Conservation (phyloP, 2,888 invertebrate species). For the Andrena fulva region DNA sequence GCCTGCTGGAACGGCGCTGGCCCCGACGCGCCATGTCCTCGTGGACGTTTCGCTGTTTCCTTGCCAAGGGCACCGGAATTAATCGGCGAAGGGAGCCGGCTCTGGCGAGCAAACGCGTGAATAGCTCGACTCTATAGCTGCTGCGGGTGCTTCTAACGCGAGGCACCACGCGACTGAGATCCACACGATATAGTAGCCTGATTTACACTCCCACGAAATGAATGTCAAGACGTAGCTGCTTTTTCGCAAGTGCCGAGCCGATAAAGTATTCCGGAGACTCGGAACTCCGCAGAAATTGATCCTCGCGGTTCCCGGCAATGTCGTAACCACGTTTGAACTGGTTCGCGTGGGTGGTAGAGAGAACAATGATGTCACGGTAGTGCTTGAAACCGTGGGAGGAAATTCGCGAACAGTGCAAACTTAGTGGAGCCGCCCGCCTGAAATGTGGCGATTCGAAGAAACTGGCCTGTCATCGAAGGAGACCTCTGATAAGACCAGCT, state of each 20-base stretch:
- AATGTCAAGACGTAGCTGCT: too few relatives aligned
- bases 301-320: slow-evolving; percentile 1
- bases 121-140: too few relatives aligned
- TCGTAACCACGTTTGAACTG: not conserved
- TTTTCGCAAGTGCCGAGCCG: not conserved
- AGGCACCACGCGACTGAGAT: too few relatives aligned
- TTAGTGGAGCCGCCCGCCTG: too few relatives aligned
- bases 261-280: not conserved
- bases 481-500: not conserved
- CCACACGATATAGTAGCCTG: too few relatives aligned
- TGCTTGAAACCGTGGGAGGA: too few relatives aligned
- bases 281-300: slow-evolving; percentile 36
- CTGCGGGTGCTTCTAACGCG: too few relatives aligned
- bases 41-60: slow-evolving; percentile 10
- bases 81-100: slow-evolving; percentile 1
- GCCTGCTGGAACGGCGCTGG: slow-evolving; percentile 29
- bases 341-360: not conserved
- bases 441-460: not conserved
- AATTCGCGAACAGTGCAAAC: too few relatives aligned
- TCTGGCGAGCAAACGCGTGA: not conserved
- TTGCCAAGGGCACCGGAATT: slow-evolving; percentile 17
- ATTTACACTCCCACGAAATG: too few relatives aligned
- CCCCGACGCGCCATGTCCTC: slow-evolving; percentile 46
- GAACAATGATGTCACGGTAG: not conserved
- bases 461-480: not conserved